These are phyloP conservation scores for Bombus affinis DNA, from an alignment of 1,140 invertebrate genomes.

Conservation along the genomic window DNA sequence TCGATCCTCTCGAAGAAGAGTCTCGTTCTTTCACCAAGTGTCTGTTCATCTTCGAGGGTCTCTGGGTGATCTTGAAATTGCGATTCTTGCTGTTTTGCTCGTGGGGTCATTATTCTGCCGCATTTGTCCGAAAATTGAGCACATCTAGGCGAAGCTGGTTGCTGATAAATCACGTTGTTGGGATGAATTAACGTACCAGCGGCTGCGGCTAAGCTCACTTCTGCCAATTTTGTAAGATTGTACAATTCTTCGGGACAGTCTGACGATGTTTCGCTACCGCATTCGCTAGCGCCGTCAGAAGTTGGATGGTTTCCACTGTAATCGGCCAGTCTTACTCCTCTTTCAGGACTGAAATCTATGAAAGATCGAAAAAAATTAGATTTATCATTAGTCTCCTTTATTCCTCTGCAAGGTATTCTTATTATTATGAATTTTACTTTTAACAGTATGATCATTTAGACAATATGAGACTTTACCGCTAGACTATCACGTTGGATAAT, in stretches of 20 bases:
- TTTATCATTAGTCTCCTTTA: neutral
- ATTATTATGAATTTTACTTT: neutral
- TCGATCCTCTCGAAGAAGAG: constrained; percentile 79
- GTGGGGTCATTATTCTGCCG: constrained; percentile 30
- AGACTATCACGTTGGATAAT: neutral
- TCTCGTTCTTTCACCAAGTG: constrained; percentile 72
- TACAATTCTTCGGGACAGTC: constrained; percentile 88
- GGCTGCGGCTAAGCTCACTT: constrained; percentile 87
- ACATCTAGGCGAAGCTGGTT: constrained; percentile 68
- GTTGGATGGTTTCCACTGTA: constrained; percentile 76
- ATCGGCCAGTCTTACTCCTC: constrained; percentile 75
- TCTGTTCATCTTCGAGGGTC: constrained; percentile 58
- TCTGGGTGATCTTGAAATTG: constrained; percentile 23
- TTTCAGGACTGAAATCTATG: constrained; percentile 78
- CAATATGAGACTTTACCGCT: neutral
- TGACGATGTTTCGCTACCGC: constrained; percentile 78
- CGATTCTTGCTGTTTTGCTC: constrained; percentile 19
- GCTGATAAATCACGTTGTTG: constrained; percentile 69
- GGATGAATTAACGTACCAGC: constrained; percentile 82
- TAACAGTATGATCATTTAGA: neutral
- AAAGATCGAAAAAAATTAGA: neutral
- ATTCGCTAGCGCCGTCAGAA: constrained; percentile 80
- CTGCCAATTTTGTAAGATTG: constrained; percentile 89
- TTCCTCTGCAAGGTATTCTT: neutral
- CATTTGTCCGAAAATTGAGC: constrained; percentile 55